Evolutionary conservation across 1,140 invertebrate genomes (phyloP).

Genomic region (Amyelois transitella): DNA sequence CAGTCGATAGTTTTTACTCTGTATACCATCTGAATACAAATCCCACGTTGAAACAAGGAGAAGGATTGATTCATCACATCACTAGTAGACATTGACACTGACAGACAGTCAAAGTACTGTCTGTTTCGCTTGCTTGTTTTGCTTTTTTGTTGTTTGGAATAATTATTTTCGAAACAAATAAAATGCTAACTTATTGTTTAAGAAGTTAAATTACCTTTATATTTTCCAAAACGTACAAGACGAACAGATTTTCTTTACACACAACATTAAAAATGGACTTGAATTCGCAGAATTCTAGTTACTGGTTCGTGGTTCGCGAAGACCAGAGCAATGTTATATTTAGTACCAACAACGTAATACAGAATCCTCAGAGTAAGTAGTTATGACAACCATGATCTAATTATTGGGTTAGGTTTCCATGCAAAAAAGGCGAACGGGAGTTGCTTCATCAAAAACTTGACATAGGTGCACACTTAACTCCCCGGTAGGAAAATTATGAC

Average conservation of each 20-base stretch:
- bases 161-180: constrained; percentile 9
- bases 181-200: constrained; percentile 49
- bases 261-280: constrained; percentile 33
- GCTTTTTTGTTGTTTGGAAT: too few species aligned
- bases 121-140: too few species aligned
- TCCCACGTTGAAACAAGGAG: too few species aligned
- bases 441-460: too few species aligned
- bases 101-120: too few species aligned
- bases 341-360: constrained; percentile 57
- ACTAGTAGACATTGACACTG: too few species aligned
- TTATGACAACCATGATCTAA: not conserved
- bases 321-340: constrained; percentile 65
- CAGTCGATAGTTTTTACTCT: too few species aligned
- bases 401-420: constrained; percentile 2
- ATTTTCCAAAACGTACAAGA: constrained; percentile 5
- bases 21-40: too few species aligned
- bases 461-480: too few species aligned
- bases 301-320: constrained; percentile 63
- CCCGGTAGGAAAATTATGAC: too few species aligned
- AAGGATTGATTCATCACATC: too few species aligned
- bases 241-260: not conserved
- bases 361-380: constrained; percentile 53
- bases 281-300: constrained; percentile 53
- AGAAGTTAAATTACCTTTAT: constrained; percentile 44
- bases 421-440: too few species aligned